Evolutionary conservation across 2,113 vertebrate genomes (phyloP).

Genomic region (Ailurus styani): DNA sequence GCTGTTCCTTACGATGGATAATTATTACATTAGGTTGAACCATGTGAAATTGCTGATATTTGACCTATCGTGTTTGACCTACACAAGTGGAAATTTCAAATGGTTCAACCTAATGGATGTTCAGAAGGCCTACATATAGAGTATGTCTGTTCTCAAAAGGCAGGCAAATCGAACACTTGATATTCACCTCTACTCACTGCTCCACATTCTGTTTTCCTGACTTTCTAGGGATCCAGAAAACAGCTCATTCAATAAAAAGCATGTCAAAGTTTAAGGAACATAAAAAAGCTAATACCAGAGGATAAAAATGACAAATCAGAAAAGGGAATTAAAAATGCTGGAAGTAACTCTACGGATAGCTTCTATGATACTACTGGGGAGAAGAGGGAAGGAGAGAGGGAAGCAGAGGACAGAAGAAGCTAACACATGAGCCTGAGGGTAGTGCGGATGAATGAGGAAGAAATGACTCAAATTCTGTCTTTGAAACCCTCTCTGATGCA

Average conservation of each 20-base stretch:
- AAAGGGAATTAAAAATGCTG: background rate
- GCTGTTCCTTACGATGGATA: background rate
- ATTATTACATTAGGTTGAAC: background rate
- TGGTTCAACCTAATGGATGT: background rate
- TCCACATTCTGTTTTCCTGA: background rate
- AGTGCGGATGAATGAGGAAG: rapidly evolving
- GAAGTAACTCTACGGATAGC: background rate
- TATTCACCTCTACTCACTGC: background rate
- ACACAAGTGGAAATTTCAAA: background rate
- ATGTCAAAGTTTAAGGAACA: background rate
- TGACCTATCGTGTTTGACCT: background rate
- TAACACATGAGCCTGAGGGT: rapidly evolving
- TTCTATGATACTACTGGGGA: background rate
- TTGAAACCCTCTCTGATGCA: background rate
- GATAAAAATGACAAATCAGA: background rate
- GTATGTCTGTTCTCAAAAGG: background rate
- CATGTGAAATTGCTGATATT: background rate
- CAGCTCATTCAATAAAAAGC: background rate
- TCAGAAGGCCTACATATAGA: background rate
- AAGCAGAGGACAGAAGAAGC: background rate
- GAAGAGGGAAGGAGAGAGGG: background rate
- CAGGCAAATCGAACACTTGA: background rate
- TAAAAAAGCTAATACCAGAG: background rate
- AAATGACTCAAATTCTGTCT: background rate
- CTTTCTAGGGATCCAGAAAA: background rate